phyloP scores from a whole-genome alignment of 37 sponge, comb jelly and placozoan genomes.

The Tethya wilhelma region DNA sequence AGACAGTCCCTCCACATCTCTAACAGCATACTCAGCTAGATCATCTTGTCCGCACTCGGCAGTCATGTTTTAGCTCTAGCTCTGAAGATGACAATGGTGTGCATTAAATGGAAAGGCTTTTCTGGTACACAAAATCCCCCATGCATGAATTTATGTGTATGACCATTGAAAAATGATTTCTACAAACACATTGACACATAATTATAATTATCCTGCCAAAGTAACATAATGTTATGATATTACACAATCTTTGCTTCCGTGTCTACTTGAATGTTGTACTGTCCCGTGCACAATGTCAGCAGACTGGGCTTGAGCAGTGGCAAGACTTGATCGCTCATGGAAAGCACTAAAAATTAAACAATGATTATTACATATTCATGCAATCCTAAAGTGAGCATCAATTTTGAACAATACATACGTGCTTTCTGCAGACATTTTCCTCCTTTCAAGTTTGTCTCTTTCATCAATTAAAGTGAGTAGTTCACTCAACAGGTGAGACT shows the following conservation, averaged over 20 bases:
- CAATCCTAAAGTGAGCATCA: background rate
- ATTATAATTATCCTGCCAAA: too few relatives aligned
- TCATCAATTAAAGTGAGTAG: conserved; percentile 69
- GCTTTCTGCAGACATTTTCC: conserved; percentile 38
- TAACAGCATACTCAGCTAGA: too few relatives aligned
- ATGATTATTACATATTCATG: background rate
- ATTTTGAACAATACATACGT: conserved; percentile 36
- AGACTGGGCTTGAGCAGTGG: background rate
- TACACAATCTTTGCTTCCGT: conserved; percentile 45
- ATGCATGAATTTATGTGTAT: too few relatives aligned
- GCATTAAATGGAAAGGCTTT: too few relatives aligned
- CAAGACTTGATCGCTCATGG: background rate
- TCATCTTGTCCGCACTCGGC: too few relatives aligned
- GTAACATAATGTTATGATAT: conserved; percentile 35
- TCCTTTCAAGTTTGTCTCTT: conserved; percentile 65
- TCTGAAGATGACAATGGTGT: too few relatives aligned
- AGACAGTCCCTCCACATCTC: too few relatives aligned
- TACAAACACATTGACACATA: background rate
- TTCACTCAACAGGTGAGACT: conserved; percentile 57
- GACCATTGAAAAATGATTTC: too few relatives aligned
- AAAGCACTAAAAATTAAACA: background rate
- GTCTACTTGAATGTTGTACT: background rate
- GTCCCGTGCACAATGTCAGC: conserved; percentile 1
- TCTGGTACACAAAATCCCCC: too few relatives aligned
- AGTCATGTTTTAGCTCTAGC: too few relatives aligned